Percentiles rank a stretch among this genome's conserved stretches.
phyloP scores from a whole-genome alignment of 2,113 vertebrate species.

The Rhynchomys soricoides region DNA sequence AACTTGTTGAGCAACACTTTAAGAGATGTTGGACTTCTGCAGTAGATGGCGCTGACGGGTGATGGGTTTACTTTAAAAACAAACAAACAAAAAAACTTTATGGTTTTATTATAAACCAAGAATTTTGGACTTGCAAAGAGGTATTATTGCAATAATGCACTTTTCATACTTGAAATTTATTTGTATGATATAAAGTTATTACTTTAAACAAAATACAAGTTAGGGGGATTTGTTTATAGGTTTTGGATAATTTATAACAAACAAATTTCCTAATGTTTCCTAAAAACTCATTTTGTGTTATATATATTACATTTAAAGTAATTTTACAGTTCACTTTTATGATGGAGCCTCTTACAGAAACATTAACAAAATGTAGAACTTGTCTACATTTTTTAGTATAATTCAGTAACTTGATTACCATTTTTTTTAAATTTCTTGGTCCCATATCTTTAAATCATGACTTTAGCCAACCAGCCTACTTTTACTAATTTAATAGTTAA shows the following conservation, averaged over 20 bases:
- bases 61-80: slow-evolving; percentile 87
- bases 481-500: slow-evolving; percentile 63
- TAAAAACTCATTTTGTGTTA: slow-evolving; percentile 86
- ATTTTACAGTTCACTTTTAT: slow-evolving; percentile 78
- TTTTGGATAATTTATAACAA: slow-evolving; percentile 91
- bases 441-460: slow-evolving; percentile 72
- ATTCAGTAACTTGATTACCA: slow-evolving; percentile 47
- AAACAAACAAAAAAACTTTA: slow-evolving; percentile 85
- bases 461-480: slow-evolving; percentile 53
- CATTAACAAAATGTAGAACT: slow-evolving; percentile 72
- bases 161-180: slow-evolving; percentile 99
- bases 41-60: slow-evolving; percentile 89
- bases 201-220: slow-evolving; percentile 88
- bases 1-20: slow-evolving; percentile 85
- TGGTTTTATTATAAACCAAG: slow-evolving; percentile 98
- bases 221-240: slow-evolving; percentile 87
- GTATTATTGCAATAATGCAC: slow-evolving; percentile 99
- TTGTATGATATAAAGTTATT: slow-evolving; percentile 90
- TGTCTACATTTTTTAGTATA: slow-evolving; percentile 61
- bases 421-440: slow-evolving; percentile 48
- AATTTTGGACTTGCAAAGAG: slow-evolving; percentile 99
- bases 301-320: slow-evolving; percentile 77
- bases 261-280: slow-evolving; percentile 89
- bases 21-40: slow-evolving; percentile 86
- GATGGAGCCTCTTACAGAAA: slow-evolving; percentile 76